Conservation (phyloP, 2,113 vertebrate species). For the Sisor rabdophorus region DNA sequence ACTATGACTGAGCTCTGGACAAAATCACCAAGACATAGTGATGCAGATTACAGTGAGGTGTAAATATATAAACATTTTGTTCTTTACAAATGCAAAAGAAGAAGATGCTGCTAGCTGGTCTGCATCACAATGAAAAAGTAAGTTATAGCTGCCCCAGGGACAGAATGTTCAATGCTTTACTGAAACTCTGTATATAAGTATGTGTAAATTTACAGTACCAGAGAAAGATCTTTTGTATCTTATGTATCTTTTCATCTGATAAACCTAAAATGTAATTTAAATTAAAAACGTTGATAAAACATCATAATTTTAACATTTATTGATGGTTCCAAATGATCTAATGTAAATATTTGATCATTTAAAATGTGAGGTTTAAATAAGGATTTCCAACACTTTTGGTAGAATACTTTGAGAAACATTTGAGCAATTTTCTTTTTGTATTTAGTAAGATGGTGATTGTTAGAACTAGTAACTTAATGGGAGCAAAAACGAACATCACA, state of each 20-base stretch:
- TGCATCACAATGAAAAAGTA: background rate
- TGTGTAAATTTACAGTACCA: background rate
- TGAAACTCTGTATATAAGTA: background rate
- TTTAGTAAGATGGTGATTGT: background rate
- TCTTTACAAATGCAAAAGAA: background rate
- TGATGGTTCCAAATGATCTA: no score
- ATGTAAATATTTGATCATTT: no score
- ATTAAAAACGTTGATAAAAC: background rate
- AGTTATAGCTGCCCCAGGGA: background rate
- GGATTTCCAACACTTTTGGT: no score
- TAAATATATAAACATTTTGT: background rate
- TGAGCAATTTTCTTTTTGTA: no score
- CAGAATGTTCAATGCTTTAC: background rate
- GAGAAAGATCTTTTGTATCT: background rate
- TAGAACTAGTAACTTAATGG: background rate
- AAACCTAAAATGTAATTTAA: background rate
- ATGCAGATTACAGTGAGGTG: constrained; percentile 48
- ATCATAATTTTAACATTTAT: no score
- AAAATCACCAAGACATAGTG: constrained; percentile 44
- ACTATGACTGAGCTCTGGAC: background rate
- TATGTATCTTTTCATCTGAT: background rate
- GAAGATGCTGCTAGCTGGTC: background rate
- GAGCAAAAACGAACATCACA: background rate
- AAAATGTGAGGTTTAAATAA: no score
- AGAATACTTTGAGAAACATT: no score